Conservation (phyloP, 2,797 vertebrate species). For the Mastacembelus armatus region DNA sequence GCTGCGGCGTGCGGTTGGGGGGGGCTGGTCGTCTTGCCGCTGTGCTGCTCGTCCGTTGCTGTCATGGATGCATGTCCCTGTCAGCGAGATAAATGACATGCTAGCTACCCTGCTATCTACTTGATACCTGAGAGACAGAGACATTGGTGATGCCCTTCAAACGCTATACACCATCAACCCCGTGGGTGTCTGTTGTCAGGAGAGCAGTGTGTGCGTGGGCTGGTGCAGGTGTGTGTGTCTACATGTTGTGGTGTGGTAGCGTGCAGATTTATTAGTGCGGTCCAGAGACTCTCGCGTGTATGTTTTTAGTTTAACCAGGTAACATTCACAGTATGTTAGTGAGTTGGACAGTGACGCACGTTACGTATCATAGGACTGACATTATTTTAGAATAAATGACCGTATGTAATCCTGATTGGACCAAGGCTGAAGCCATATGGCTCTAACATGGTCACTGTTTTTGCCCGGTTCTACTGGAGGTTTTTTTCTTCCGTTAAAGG, state of each 20-base stretch:
- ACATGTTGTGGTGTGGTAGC: constrained; percentile 15
- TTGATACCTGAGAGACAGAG: constrained; percentile 74
- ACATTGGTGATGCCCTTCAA: constrained; percentile 77
- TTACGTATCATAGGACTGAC: background rate
- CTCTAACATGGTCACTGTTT: no score
- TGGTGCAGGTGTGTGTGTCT: constrained; percentile 14
- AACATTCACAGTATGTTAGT: constrained; percentile 2
- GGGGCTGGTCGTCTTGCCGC: constrained; percentile 25
- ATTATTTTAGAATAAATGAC: background rate
- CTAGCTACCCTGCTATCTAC: constrained; percentile 67
- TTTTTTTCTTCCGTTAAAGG: no score
- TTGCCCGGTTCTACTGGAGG: no score
- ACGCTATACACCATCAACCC: constrained; percentile 56
- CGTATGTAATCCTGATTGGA: no score
- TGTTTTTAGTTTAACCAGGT: constrained; percentile 15
- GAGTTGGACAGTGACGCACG: no score
- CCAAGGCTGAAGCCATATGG: no score
- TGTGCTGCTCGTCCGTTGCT: constrained; percentile 66
- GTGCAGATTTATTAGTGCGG: constrained; percentile 26
- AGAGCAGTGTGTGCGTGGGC: constrained; percentile 8
- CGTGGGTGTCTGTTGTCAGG: constrained; percentile 49
- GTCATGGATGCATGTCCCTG: constrained; percentile 77
- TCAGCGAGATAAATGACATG: constrained; percentile 77
- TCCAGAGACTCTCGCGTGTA: constrained; percentile 25
- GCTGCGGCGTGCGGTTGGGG: constrained; percentile 40